Evolutionary conservation across 2,113 vertebrate species (phyloP).

Genomic region (Atlantisia rogersi): DNA sequence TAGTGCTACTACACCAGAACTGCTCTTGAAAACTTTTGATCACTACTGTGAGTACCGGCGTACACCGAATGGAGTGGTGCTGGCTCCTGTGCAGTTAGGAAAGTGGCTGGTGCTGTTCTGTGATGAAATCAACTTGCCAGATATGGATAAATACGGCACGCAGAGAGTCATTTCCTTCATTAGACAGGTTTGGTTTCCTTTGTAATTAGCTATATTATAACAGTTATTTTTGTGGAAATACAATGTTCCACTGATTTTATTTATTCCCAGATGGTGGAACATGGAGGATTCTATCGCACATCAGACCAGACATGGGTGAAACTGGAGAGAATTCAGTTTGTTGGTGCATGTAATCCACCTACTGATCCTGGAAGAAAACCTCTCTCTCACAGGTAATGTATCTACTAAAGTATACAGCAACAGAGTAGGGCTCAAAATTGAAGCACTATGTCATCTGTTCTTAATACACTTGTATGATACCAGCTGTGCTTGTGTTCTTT

Average conservation of each 20-base stretch:
- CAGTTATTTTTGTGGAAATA: not conserved
- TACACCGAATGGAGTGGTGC: conserved; percentile 93
- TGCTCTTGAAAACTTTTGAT: conserved; percentile 98
- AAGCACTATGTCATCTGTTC: not conserved
- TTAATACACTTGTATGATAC: not conserved
- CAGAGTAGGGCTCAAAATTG: not conserved
- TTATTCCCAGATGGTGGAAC: conserved; percentile 92
- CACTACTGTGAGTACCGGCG: conserved; percentile 98
- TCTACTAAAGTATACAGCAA: not conserved
- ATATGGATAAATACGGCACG: conserved; percentile 98
- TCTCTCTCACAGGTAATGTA: conserved; percentile 89
- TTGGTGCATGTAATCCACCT: conserved; percentile 97
- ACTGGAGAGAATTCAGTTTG: conserved; percentile 98
- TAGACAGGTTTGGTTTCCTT: conserved; percentile 84
- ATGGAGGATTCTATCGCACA: conserved; percentile 97
- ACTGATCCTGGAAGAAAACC: conserved; percentile 98
- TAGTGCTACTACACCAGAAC: conserved; percentile 95
- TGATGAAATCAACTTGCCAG: conserved; percentile 97
- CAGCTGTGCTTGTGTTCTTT: not conserved
- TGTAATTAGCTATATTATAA: not conserved
- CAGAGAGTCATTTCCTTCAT: conserved; percentile 99
- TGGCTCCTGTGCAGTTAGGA: conserved; percentile 95
- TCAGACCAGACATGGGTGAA: conserved; percentile 99
- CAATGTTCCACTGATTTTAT: not conserved
- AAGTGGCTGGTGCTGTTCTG: conserved; percentile 99